Evolutionary conservation across 1,140 invertebrate species (phyloP).

Genomic region (Drosophila pruinosa): DNA sequence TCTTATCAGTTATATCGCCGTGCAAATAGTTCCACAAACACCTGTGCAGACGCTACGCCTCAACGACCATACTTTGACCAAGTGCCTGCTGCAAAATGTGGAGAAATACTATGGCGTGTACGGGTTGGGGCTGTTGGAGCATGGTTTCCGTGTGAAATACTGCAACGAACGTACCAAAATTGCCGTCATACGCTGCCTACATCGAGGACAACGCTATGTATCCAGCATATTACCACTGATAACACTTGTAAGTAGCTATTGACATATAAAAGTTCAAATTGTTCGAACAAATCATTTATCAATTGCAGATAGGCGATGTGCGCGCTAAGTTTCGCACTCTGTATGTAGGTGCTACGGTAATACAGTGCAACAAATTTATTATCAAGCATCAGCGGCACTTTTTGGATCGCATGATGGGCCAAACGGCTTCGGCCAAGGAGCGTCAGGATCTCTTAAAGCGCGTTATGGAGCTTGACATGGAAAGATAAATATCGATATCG

Average conservation of each 20-base stretch:
- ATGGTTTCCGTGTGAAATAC: constrained; percentile 90
- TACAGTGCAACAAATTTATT: constrained; percentile 90
- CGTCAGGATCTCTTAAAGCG: constrained; percentile 84
- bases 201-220: constrained; percentile 89
- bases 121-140: constrained; percentile 86
- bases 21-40: constrained; percentile 84
- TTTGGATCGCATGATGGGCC: constrained; percentile 68
- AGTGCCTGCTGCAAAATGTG: constrained; percentile 86
- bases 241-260: constrained; percentile 74
- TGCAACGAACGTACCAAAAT: constrained; percentile 89
- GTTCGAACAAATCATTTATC: background rate
- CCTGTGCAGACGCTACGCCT: constrained; percentile 84
- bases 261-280: background rate
- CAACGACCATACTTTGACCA: constrained; percentile 85
- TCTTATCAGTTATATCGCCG: constrained; percentile 85
- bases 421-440: constrained; percentile 83
- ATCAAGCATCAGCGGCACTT: constrained; percentile 86
- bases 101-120: constrained; percentile 89
- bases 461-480: constrained; percentile 84
- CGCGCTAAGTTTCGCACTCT: constrained; percentile 86
- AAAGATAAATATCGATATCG: too few relatives aligned
- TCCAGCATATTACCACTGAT: constrained; percentile 87
- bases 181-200: constrained; percentile 87
- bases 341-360: constrained; percentile 90
- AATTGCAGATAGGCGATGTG: constrained; percentile 84